phyloP scores from a whole-genome alignment of 2,888 invertebrate genomes.

The Ommatoiulus sabulosus region DNA sequence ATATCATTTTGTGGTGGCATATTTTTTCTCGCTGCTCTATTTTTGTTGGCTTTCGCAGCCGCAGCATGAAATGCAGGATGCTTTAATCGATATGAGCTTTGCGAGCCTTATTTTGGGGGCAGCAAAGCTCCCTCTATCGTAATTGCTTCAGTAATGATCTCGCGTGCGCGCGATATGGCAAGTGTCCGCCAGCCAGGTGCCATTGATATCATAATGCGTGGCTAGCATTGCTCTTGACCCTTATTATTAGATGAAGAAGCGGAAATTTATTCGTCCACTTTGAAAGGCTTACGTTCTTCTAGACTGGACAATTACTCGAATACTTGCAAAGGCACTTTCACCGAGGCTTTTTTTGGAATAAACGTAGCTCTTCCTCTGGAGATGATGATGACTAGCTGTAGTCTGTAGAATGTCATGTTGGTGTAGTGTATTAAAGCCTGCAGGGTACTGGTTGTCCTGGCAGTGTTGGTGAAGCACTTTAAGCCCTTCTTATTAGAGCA shows the following conservation, averaged over 20 bases:
- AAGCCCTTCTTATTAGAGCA: too few relatives aligned
- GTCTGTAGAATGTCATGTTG: too few relatives aligned
- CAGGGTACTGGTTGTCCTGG: too few relatives aligned
- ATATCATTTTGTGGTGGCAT: neutral
- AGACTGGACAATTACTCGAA: too few relatives aligned
- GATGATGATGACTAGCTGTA: too few relatives aligned
- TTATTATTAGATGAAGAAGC: neutral
- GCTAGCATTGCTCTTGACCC: neutral
- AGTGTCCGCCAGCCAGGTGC: slow-evolving; percentile 18
- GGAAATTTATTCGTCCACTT: neutral
- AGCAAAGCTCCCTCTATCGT: slow-evolving; percentile 25
- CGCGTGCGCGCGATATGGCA: neutral
- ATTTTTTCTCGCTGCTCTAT: neutral
- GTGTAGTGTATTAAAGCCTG: too few relatives aligned
- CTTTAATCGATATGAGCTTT: slow-evolving; percentile 20
- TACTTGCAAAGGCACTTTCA: too few relatives aligned
- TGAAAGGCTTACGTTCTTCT: neutral
- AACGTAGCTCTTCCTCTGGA: too few relatives aligned
- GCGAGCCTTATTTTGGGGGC: neutral
- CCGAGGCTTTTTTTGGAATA: too few relatives aligned
- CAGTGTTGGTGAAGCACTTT: too few relatives aligned
- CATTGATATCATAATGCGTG: neutral
- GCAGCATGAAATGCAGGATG: neutral
- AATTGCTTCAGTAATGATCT: slow-evolving; percentile 35
- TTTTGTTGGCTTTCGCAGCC: slow-evolving; percentile 1